Evolutionary conservation across 2,113 vertebrate genomes (phyloP).

Genomic region (Mormoops blainvillei): DNA sequence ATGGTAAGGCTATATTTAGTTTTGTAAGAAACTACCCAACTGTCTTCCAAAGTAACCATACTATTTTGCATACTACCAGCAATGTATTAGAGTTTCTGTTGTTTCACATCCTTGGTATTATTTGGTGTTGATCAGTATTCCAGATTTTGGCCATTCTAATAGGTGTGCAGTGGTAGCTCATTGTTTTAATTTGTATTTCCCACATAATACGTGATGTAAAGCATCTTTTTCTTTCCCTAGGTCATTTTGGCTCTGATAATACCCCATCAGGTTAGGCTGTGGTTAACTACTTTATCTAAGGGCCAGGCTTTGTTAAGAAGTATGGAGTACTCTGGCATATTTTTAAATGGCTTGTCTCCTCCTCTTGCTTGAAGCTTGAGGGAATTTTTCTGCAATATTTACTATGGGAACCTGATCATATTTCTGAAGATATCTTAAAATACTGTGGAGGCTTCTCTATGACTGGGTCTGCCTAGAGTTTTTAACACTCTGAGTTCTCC

Average conservation of each 20-base stretch:
- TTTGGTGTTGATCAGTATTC: neutral
- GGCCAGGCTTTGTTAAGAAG: neutral
- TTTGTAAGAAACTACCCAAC: neutral
- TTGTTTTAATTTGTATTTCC: neutral
- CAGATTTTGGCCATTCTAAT: neutral
- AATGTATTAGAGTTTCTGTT: neutral
- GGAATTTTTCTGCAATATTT: neutral
- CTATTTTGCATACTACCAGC: neutral
- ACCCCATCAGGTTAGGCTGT: neutral
- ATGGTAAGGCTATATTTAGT: neutral
- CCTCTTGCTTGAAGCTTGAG: neutral
- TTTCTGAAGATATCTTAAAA: neutral
- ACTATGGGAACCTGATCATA: neutral
- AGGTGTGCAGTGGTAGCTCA: neutral
- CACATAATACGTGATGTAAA: neutral
- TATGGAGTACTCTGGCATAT: neutral
- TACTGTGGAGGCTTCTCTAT: neutral
- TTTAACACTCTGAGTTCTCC: neutral
- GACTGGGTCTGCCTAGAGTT: neutral
- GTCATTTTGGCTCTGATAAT: neutral
- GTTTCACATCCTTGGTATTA: neutral
- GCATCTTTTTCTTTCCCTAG: neutral
- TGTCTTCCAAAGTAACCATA: neutral
- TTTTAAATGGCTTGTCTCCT: neutral
- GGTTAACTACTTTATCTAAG: neutral